These are phyloP conservation scores for Campoletis raptor DNA, from an alignment of 2,888 invertebrate species.

Conservation along the genomic window DNA sequence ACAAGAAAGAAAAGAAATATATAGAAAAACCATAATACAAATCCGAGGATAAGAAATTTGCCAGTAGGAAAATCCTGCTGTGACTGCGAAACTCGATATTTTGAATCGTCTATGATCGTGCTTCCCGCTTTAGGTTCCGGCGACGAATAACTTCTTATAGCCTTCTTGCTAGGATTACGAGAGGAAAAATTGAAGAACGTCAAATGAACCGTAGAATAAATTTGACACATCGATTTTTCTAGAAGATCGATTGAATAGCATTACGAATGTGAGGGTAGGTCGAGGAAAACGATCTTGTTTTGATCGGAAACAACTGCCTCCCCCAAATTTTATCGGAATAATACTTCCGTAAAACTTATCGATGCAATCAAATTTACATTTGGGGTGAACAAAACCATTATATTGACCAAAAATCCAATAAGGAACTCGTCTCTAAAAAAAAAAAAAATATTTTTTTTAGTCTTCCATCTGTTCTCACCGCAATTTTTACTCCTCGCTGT, in stretches of 20 bases:
- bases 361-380: neutral
- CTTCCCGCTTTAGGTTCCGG: constrained; percentile 38
- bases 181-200: constrained; percentile 24
- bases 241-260: constrained; percentile 35
- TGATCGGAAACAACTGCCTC: constrained; percentile 39
- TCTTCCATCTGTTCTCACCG: neutral
- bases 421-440: neutral
- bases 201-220: constrained; percentile 53
- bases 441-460: constrained; percentile 1
- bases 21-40: constrained; percentile 22
- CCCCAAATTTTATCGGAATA: neutral
- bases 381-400: neutral
- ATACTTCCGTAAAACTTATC: neutral
- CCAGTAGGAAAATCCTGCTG: constrained; percentile 76
- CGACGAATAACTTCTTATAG: constrained; percentile 48
- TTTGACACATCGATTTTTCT: constrained; percentile 37
- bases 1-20: constrained; percentile 8
- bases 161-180: constrained; percentile 19
- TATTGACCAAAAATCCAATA: neutral
- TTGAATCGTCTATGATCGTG: constrained; percentile 52
- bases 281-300: constrained; percentile 38
- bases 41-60: constrained; percentile 78
- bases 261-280: constrained; percentile 45
- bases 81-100: constrained; percentile 75
- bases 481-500: neutral